Conservation (phyloP, 2,888 invertebrate genomes). For the Xestoiulus laeticollis region DNA sequence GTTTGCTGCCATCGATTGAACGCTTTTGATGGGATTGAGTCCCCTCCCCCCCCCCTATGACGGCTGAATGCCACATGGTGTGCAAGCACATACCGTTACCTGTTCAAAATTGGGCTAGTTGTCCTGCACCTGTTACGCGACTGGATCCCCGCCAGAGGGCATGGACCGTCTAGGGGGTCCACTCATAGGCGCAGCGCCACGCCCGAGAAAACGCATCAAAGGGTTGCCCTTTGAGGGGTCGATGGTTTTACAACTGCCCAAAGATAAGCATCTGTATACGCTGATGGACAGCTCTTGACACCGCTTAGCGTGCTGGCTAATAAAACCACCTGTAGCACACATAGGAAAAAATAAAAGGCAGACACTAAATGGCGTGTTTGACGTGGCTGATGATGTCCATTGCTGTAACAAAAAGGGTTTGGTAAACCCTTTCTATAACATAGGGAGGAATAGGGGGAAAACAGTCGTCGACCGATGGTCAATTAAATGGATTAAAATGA, state of each 20-base stretch:
- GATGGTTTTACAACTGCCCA: not conserved
- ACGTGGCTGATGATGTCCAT: not conserved
- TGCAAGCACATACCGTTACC: not conserved
- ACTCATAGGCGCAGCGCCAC: not conserved
- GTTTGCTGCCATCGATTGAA: not conserved
- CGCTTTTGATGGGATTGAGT: not conserved
- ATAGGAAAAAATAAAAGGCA: not conserved
- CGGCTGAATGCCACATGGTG: not conserved
- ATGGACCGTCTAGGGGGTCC: not conserved
- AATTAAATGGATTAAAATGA: not conserved
- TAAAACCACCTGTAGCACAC: not conserved
- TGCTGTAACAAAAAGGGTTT: not conserved
- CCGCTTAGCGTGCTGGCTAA: not conserved
- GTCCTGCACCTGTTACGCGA: not conserved
- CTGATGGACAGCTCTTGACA: constrained; percentile 20
- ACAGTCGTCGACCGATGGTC: not conserved
- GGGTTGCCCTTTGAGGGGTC: not conserved
- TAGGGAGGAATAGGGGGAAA: not conserved
- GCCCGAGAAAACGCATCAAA: constrained; percentile 18
- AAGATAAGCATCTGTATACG: not conserved
- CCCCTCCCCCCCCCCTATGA: too few species aligned
- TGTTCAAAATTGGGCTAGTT: not conserved
- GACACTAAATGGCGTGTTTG: constrained; percentile 4
- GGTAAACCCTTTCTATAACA: not conserved
- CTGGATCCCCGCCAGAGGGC: not conserved